A percentile compares a stretch with the other conserved stretches of the same genome.
phyloP scores from a whole-genome alignment of 2,888 invertebrate genomes.

The Drosophila rubida region DNA sequence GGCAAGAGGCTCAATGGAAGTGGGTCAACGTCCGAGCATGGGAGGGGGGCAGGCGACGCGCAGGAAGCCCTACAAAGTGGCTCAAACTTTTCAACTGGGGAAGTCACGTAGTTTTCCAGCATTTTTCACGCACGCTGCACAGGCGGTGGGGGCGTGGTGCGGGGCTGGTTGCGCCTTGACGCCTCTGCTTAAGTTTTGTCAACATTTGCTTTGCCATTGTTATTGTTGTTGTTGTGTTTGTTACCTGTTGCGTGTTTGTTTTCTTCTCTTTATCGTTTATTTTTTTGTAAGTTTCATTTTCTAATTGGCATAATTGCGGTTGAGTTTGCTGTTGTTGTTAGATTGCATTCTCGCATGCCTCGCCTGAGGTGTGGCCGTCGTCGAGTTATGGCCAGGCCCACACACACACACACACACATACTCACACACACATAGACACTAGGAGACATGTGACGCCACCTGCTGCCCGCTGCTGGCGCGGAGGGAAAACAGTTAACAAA shows the following conservation, averaged over 20 bases:
- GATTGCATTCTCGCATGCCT: slow-evolving; percentile 71
- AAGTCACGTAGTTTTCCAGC: slow-evolving; percentile 59
- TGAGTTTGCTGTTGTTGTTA: slow-evolving; percentile 34
- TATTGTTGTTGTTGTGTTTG: slow-evolving; percentile 37
- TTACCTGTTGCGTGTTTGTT: slow-evolving; percentile 68
- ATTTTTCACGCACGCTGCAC: slow-evolving; percentile 66
- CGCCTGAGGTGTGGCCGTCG: slow-evolving; percentile 64
- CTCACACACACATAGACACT: neutral
- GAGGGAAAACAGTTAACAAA: slow-evolving; percentile 25
- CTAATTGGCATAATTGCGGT: slow-evolving; percentile 78
- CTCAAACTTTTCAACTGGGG: slow-evolving; percentile 18
- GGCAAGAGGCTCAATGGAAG: slow-evolving; percentile 44
- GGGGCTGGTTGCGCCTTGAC: slow-evolving; percentile 59
- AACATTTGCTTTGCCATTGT: slow-evolving; percentile 42
- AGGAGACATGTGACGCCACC: slow-evolving; percentile 31
- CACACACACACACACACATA: slow-evolving; percentile 8
- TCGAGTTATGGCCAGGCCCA: slow-evolving; percentile 65
- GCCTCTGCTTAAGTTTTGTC: slow-evolving; percentile 69
- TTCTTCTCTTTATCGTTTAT: slow-evolving; percentile 16
- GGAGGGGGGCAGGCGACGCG: neutral
- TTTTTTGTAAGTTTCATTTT: slow-evolving; percentile 65
- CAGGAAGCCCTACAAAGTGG: slow-evolving; percentile 56
- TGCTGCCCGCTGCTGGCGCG: slow-evolving; percentile 15
- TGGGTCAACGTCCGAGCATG: slow-evolving; percentile 65
- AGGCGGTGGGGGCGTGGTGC: neutral